These are phyloP conservation scores for Rhagophthalmus giganteus DNA, from an alignment of 2,888 invertebrate genomes.

Conservation along the genomic window DNA sequence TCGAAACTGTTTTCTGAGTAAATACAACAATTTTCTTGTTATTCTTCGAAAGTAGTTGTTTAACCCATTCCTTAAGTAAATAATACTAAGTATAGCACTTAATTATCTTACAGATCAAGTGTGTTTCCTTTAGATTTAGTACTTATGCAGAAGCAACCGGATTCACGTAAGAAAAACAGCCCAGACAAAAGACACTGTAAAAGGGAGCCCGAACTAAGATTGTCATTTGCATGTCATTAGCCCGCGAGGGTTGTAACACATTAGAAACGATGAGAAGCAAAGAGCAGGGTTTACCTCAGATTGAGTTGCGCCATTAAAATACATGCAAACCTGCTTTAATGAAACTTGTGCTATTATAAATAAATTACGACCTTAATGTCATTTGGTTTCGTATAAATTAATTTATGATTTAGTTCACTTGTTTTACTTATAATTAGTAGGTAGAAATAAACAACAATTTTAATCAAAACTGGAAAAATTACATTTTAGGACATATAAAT, in stretches of 20 bases:
- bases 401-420: too few species aligned
- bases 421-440: too few species aligned
- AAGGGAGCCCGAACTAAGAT: conserved; percentile 24
- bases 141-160: conserved; percentile 12
- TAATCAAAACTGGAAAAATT: too few species aligned
- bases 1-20: background rate
- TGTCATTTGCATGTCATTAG: conserved; percentile 36
- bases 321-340: conserved; percentile 33
- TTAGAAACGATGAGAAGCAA: conserved; percentile 17
- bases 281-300: conserved; percentile 23
- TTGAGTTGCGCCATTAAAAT: conserved; percentile 31
- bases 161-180: conserved; percentile 21
- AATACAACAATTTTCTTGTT: conserved; percentile 4
- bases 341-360: conserved; percentile 34
- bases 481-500: too few species aligned
- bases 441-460: too few species aligned
- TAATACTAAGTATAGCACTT: conserved; percentile 5
- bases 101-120: conserved; percentile 18
- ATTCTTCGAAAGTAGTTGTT: conserved; percentile 7
- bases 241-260: conserved; percentile 18
- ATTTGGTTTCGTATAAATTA: too few species aligned
- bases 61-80: conserved; percentile 18
- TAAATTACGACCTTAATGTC: conserved; percentile 20
- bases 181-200: conserved; percentile 15
- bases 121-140: conserved; percentile 20